Conservation (phyloP, 2,888 invertebrate genomes). For the Cabera pusaria region DNA sequence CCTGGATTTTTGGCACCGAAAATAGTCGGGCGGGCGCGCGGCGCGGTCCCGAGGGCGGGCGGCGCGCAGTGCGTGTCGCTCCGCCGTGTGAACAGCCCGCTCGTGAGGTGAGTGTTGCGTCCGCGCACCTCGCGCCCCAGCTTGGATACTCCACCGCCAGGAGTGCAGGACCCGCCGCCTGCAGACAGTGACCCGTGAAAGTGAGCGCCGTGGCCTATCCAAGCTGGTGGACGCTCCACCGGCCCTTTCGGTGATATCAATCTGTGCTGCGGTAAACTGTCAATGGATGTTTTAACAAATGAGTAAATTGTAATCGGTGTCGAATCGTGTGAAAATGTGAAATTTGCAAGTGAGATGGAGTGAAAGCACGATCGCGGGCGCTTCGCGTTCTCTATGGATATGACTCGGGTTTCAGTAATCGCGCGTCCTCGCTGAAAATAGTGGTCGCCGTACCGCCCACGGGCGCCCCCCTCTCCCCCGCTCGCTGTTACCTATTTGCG, state of each 20-base stretch:
- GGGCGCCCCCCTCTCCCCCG: constrained; percentile 39
- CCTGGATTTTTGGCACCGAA: constrained; percentile 82
- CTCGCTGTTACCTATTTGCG: constrained; percentile 76
- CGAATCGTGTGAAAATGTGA: constrained; percentile 32
- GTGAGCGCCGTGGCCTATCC: constrained; percentile 57
- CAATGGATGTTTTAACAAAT: constrained; percentile 31
- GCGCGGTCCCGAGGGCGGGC: constrained; percentile 62
- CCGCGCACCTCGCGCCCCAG: constrained; percentile 42
- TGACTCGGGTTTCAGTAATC: constrained; percentile 78
- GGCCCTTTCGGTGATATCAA: constrained; percentile 47
- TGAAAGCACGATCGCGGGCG: constrained; percentile 37
- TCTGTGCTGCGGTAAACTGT: constrained; percentile 41
- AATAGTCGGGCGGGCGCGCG: constrained; percentile 78
- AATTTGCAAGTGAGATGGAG: constrained; percentile 27
- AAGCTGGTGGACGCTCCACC: constrained; percentile 52
- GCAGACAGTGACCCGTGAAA: constrained; percentile 27
- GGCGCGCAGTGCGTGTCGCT: constrained; percentile 81
- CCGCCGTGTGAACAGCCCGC: constrained; percentile 82
- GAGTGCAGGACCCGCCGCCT: constrained; percentile 21
- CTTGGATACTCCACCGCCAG: constrained; percentile 58
- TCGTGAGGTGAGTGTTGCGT: constrained; percentile 71
- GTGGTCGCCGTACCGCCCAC: constrained; percentile 50
- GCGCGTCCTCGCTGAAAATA: constrained; percentile 80
- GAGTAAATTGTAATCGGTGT: too few relatives aligned
- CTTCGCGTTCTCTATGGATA: constrained; percentile 45